phyloP scores from a whole-genome alignment of 92 coral and sea anemone genomes.

The Anthopleura xanthogrammica region DNA sequence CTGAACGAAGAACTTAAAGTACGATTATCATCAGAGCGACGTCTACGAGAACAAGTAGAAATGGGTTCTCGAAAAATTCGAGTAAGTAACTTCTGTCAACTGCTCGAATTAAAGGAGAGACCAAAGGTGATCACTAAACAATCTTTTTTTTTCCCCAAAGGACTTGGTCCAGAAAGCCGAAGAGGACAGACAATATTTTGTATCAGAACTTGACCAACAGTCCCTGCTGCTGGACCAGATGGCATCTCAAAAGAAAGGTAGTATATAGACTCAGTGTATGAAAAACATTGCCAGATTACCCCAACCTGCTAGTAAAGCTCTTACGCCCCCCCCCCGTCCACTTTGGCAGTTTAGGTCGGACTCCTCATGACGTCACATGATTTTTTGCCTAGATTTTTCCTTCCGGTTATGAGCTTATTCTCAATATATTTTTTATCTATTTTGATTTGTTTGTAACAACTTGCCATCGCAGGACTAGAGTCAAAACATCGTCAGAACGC shows the following conservation, averaged over 20 bases:
- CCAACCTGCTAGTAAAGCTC: no score
- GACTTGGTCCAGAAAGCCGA: slow-evolving; percentile 84
- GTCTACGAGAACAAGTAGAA: slow-evolving; percentile 75
- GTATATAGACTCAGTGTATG: neutral
- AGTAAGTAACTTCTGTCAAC: slow-evolving; percentile 35
- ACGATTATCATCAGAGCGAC: slow-evolving; percentile 61
- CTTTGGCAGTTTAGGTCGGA: no score
- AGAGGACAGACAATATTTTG: slow-evolving; percentile 80
- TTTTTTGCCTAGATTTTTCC: neutral
- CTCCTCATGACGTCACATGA: no score
- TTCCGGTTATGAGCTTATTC: neutral
- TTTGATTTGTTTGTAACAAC: neutral
- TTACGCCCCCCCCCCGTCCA: no score
- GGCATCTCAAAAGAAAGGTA: slow-evolving; percentile 92
- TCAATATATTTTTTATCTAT: neutral
- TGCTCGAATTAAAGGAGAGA: no score
- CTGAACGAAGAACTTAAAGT: slow-evolving; percentile 82
- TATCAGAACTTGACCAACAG: slow-evolving; percentile 89
- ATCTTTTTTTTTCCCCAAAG: slow-evolving; percentile 27
- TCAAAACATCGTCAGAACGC: slow-evolving; percentile 77
- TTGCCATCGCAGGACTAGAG: slow-evolving; percentile 69
- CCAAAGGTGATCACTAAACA: neutral
- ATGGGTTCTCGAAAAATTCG: slow-evolving; percentile 68
- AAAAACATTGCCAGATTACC: no score
- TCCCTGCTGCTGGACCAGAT: slow-evolving; percentile 81